Percentiles rank a stretch among this genome's conserved stretches.
phyloP scores from a whole-genome alignment of 2,797 vertebrate species.

The Bradypus variegatus region DNA sequence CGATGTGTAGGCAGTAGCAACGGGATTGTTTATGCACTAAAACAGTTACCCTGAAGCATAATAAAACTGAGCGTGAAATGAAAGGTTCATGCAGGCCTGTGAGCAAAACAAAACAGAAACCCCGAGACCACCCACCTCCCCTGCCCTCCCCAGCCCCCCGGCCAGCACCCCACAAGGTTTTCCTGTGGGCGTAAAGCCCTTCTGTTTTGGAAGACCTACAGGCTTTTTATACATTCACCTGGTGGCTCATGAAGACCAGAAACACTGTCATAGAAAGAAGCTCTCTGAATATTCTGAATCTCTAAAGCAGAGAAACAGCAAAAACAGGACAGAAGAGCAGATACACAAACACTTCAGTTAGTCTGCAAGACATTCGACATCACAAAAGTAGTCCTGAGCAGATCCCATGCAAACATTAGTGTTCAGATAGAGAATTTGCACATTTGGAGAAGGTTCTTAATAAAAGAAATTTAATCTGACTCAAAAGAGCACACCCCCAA shows the following conservation, averaged over 20 bases:
- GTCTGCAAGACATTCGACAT: conserved; percentile 73
- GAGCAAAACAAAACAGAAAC: conserved; percentile 75
- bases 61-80: conserved; percentile 77
- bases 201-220: conserved; percentile 72
- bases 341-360: conserved; percentile 79
- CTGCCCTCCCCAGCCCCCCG: conserved; percentile 42
- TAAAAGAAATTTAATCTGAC: conserved; percentile 37
- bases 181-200: conserved; percentile 75
- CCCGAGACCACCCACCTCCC: conserved; percentile 24
- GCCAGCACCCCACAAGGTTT: conserved; percentile 52
- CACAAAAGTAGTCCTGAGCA: conserved; percentile 63
- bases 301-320: conserved; percentile 85
- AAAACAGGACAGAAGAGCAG: conserved; percentile 78
- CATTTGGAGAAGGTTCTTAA: conserved; percentile 25
- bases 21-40: conserved; percentile 65
- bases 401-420: conserved; percentile 64
- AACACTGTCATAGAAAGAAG: conserved; percentile 99
- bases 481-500: conserved; percentile 43
- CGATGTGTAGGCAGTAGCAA: conserved; percentile 73
- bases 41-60: conserved; percentile 65
- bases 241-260: conserved; percentile 93
- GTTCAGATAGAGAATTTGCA: conserved; percentile 31
- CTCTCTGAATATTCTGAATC: conserved; percentile 98
- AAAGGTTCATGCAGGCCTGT: conserved; percentile 84
- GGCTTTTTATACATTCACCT: conserved; percentile 89